Conservation (phyloP, 92 coral and sea anemone species). For the Bergia puertoricense region DNA sequence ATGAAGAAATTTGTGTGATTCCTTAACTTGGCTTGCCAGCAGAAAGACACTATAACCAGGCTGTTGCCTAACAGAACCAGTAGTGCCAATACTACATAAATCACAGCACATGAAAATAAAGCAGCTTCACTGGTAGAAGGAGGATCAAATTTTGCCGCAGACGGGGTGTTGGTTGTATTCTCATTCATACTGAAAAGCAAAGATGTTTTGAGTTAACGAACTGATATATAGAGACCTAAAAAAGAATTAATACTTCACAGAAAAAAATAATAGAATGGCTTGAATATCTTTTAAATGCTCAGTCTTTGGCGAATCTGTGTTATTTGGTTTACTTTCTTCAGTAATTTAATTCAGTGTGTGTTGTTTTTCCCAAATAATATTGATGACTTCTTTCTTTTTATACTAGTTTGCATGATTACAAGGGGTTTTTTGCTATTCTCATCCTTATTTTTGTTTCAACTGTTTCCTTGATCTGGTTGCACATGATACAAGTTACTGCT, state of each 20-base stretch:
- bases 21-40: slow-evolving; percentile 54
- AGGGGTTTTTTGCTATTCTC: not conserved
- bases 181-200: not conserved
- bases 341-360: not conserved
- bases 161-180: not conserved
- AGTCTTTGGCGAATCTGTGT: not conserved
- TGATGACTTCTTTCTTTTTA: not conserved
- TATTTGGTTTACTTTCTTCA: not conserved
- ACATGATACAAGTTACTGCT: not conserved
- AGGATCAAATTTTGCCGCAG: not conserved
- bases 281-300: too few relatives aligned
- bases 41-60: slow-evolving; percentile 64
- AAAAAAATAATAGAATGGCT: not conserved
- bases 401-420: not conserved
- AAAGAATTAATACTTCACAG: not conserved
- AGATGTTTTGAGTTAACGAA: not conserved
- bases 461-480: too few relatives aligned
- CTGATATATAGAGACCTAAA: not conserved
- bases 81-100: slow-evolving; percentile 52
- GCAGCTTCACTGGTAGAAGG: not conserved
- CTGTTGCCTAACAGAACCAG: slow-evolving; percentile 60
- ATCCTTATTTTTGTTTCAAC: not conserved
- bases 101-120: slow-evolving; percentile 49
- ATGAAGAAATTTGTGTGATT: slow-evolving; percentile 74
- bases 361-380: not conserved